Base-by-base conservation (phyloP, 2,797 vertebrate genomes). In the Iguana delicatissima region DNA sequence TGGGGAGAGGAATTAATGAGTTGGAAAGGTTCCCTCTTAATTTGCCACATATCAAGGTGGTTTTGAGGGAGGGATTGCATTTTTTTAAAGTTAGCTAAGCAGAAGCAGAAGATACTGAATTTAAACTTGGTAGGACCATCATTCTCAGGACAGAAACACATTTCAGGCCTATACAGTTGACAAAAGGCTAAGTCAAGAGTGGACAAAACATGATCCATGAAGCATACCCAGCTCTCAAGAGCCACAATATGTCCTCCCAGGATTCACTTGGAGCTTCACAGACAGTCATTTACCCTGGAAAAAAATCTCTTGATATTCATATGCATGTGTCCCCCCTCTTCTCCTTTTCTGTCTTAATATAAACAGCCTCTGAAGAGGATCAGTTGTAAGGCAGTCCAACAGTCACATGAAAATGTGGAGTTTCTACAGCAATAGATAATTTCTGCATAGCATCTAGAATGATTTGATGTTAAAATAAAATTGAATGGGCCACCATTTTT, bases 321-420 rank as follows among this genome's bases (percentile, higher is more conserved):
- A 84, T 89, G 77, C 81, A 46, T 29, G 2, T 62, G 22, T 64
- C 24, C 24, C 12, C 12, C 64, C 32, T 7, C 13, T 50, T 38
- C 35, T 42, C 29, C 38, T 20, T 26, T 38, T 29, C 2, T 12
- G 8, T 9, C 8, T 46, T 64, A 67, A 67, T 84, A 84, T 20
- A 79, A 79, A 72, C 42, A 77, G 42, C 42, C 9, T 52, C 85
- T 24, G 24, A n/a, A 38, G 24, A 57, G 6, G 9, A 20, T 26
- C 18, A 69, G 12, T 32, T 32, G 10, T 0, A 0, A 64, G 83
- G 90, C 59, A 0, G 0, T 80, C 59, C 93, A 90, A 93, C 91
- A 88, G 80, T 89, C 76, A 14, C 12, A 79, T 93, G 2, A 89
- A 90, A 89, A 76, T 20, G 14, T 29, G 7, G 6, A 76, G 57